Percentiles rank a stretch among this genome's conserved stretches.
Conservation (phyloP, 1,140 invertebrate species). For the Drosophila kanapiae region DNA sequence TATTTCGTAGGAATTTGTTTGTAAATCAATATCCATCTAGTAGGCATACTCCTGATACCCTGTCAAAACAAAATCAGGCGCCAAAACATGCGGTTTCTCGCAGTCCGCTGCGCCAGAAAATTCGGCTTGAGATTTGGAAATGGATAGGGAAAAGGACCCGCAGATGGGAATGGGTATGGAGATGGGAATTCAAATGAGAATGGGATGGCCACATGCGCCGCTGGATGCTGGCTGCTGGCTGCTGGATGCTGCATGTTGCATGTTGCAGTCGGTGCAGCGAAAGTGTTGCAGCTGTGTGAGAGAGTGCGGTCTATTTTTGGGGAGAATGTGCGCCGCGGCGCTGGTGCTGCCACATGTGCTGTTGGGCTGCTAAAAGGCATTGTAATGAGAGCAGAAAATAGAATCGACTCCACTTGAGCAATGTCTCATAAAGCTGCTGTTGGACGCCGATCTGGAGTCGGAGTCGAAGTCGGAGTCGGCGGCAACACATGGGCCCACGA, state of each 20-base stretch:
- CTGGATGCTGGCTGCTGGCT: conserved; percentile 7
- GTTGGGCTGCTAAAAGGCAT: conserved; percentile 65
- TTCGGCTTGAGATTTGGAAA: conserved; percentile 33
- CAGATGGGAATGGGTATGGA: neutral
- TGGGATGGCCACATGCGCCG: conserved; percentile 44
- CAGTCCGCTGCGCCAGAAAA: conserved; percentile 14
- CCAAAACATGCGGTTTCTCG: conserved; percentile 45
- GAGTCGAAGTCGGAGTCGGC: conserved; percentile 23
- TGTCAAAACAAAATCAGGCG: conserved; percentile 22
- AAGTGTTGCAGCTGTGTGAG: conserved; percentile 63
- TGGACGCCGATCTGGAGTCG: conserved; percentile 3
- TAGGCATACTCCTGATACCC: conserved; percentile 12
- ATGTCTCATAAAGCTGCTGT: conserved; percentile 59
- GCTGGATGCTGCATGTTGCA: conserved; percentile 28
- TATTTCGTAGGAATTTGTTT: neutral
- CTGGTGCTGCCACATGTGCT: conserved; percentile 67
- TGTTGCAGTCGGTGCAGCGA: conserved; percentile 53
- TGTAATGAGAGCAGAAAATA: conserved; percentile 77
- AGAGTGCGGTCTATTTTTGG: conserved; percentile 41
- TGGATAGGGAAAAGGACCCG: conserved; percentile 17
- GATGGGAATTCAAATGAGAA: conserved; percentile 4
- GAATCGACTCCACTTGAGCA: conserved; percentile 73
- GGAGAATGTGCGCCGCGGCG: conserved; percentile 20
- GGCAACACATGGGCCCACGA: conserved; percentile 45
- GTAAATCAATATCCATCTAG: neutral